Percentiles rank a stretch among this genome's conserved stretches.
Conservation (phyloP, 2,113 vertebrate species). For the Xiphias gladius region DNA sequence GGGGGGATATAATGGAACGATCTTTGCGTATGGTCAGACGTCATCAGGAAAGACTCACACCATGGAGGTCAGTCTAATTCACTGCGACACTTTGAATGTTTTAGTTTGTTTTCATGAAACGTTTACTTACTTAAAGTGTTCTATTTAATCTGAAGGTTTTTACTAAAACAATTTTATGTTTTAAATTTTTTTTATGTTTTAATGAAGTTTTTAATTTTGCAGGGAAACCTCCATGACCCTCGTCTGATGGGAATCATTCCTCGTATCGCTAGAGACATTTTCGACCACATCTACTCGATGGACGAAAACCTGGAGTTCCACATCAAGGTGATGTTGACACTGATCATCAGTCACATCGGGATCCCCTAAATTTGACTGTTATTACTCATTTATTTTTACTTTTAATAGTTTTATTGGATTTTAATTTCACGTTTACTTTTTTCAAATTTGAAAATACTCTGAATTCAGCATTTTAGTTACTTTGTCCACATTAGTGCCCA, state of each 20-base stretch:
- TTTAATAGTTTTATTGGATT: neutral
- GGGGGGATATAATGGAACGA: constrained; percentile 96
- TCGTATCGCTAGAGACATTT: constrained; percentile 94
- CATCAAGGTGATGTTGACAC: constrained; percentile 89
- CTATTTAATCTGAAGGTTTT: neutral
- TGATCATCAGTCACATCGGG: neutral
- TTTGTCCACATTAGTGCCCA: too few relatives aligned
- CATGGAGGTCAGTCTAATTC: constrained; percentile 90
- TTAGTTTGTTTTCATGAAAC: too few relatives aligned
- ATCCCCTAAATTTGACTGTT: too few relatives aligned
- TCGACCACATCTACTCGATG: constrained; percentile 99
- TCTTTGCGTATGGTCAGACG: constrained; percentile 97
- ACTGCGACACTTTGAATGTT: too few relatives aligned
- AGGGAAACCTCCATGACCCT: constrained; percentile 94
- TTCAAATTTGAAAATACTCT: too few relatives aligned
- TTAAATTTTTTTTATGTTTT: too few relatives aligned
- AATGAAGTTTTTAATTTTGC: neutral
- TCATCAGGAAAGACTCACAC: constrained; percentile 97
- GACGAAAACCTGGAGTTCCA: constrained; percentile 98
- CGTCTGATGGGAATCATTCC: constrained; percentile 96
- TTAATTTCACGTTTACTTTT: too few relatives aligned
- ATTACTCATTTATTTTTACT: too few relatives aligned
- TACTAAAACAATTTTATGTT: too few relatives aligned
- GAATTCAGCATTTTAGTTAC: too few relatives aligned
- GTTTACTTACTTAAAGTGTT: neutral